A percentile compares a stretch with the other conserved stretches of the same genome.
These are phyloP conservation scores for Zaprionus obscuricornis DNA, from an alignment of 2,888 invertebrate species.

Conservation along the genomic window DNA sequence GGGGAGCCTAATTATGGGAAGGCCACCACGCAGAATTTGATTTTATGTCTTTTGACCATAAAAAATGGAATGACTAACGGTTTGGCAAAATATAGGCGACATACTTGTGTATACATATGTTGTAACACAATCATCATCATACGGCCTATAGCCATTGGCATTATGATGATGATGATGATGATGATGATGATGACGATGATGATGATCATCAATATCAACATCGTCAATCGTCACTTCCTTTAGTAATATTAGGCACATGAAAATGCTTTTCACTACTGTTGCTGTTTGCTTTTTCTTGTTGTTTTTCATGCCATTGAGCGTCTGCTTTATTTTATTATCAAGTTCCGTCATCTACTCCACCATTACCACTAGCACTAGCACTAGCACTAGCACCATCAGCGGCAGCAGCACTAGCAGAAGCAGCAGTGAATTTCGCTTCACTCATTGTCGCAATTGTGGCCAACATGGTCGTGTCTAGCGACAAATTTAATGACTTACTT, in stretches of 20 bases:
- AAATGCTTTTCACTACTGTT: constrained; percentile 30
- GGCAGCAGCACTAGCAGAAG: constrained; percentile 20
- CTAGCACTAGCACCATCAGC: constrained; percentile 75
- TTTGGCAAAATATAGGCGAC: constrained; percentile 34
- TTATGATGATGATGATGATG: no score
- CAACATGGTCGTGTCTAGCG: constrained; percentile 80
- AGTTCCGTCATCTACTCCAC: no score
- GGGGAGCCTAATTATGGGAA: constrained; percentile 53
- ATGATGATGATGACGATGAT: no score
- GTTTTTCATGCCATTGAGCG: constrained; percentile 9
- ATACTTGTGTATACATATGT: constrained; percentile 31
- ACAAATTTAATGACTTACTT: constrained; percentile 82
- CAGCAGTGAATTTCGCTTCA: constrained; percentile 34
- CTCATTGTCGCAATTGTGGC: constrained; percentile 68
- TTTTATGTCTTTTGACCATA: constrained; percentile 68
- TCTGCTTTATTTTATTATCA: no score
- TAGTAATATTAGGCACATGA: constrained; percentile 34
- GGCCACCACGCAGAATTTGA: constrained; percentile 53
- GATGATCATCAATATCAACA: constrained; percentile 16
- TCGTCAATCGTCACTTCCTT: constrained; percentile 64
- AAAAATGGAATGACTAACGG: constrained; percentile 37
- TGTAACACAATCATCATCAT: constrained; percentile 27
- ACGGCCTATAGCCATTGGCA: constrained; percentile 2
- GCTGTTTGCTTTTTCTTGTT: constrained; percentile 5
- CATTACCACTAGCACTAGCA: no score